Conservation (phyloP, 2,888 invertebrate genomes). For the Meteorus colon region DNA sequence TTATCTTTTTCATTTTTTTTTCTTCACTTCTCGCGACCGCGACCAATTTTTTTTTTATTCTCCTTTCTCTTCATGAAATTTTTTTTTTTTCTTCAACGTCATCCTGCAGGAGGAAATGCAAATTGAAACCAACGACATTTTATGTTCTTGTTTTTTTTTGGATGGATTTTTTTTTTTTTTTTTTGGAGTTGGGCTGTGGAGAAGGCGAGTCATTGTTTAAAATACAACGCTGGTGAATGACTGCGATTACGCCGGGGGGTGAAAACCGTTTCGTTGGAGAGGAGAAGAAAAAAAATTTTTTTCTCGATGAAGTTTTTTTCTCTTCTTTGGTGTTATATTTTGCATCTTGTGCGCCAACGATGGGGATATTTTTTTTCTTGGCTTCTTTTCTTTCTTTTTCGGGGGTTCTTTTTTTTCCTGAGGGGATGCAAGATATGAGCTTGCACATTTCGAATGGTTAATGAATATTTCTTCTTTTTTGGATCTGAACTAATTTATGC, state of each 20-base stretch:
- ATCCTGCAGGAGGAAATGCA: constrained; percentile 20
- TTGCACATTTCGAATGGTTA: constrained; percentile 7
- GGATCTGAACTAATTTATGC: neutral
- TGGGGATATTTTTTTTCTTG: constrained; percentile 13
- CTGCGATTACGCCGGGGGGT: constrained; percentile 16
- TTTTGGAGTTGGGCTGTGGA: constrained; percentile 57
- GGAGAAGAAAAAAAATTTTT: neutral
- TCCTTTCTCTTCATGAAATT: constrained; percentile 44
- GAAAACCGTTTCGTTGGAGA: constrained; percentile 26
- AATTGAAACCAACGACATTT: constrained; percentile 37
- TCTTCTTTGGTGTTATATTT: neutral
- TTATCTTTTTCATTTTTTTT: constrained; percentile 26
- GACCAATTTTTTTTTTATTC: constrained; percentile 52
- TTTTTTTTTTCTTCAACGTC: constrained; percentile 51
- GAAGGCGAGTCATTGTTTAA: constrained; percentile 52
- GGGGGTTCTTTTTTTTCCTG: neutral
- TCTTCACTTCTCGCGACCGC: constrained; percentile 39
- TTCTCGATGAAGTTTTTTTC: constrained; percentile 1
- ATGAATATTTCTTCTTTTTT: neutral
- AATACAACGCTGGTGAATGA: constrained; percentile 20
- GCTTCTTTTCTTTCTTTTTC: too few species aligned
- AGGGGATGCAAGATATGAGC: neutral
- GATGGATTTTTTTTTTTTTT: constrained; percentile 46
- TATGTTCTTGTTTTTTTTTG: constrained; percentile 27
- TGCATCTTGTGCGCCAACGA: neutral